Conservation (phyloP, 2,888 invertebrate species). For the Ichneumoninae sp. region DNA sequence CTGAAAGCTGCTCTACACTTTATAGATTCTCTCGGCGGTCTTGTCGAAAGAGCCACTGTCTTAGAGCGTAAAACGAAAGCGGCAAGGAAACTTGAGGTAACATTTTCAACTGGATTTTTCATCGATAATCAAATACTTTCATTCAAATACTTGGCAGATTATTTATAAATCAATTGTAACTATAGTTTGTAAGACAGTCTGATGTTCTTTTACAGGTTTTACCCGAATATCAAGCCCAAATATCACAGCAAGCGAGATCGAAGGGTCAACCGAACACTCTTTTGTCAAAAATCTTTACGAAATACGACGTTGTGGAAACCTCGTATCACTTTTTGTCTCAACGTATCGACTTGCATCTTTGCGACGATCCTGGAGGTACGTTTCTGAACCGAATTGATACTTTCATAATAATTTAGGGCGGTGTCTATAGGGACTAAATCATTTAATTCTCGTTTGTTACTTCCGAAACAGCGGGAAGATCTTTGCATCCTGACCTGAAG, state of each 20-base stretch:
- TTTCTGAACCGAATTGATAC: conserved; percentile 63
- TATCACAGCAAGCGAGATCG: conserved; percentile 86
- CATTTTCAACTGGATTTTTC: conserved; percentile 62
- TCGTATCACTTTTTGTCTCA: conserved; percentile 98
- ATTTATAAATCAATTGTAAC: conserved; percentile 8
- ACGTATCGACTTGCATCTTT: conserved; percentile 97
- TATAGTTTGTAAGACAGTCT: not conserved
- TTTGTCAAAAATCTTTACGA: conserved; percentile 89
- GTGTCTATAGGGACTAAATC: not conserved
- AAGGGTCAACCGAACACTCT: conserved; percentile 82
- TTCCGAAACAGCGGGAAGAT: conserved; percentile 89
- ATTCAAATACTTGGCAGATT: not conserved
- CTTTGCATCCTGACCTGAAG: conserved; percentile 92
- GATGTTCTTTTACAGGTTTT: conserved; percentile 85
- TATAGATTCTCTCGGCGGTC: conserved; percentile 92
- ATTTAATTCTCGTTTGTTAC: conserved; percentile 20
- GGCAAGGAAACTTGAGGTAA: conserved; percentile 92
- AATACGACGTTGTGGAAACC: conserved; percentile 98
- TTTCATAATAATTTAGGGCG: not conserved
- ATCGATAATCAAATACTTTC: not conserved
- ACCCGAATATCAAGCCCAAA: conserved; percentile 91
- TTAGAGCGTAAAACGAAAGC: conserved; percentile 93
- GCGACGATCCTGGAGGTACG: conserved; percentile 96
- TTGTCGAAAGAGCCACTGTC: conserved; percentile 92
- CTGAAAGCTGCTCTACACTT: conserved; percentile 96